Conservation (phyloP, 2,113 vertebrate species). For the Phrynosoma platyrhinos region DNA sequence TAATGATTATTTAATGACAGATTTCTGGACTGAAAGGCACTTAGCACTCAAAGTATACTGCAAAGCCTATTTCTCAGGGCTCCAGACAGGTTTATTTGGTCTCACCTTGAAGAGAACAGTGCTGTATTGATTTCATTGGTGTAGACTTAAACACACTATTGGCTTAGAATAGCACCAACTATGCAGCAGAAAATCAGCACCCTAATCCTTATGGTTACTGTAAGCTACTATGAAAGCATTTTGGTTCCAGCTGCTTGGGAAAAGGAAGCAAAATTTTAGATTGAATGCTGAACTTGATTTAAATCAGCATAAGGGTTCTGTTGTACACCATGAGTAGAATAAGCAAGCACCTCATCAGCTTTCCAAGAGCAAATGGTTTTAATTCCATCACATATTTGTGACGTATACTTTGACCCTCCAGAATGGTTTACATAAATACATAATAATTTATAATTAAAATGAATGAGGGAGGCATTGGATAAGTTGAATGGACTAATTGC, state of each 20-base stretch:
- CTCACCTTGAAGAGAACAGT: conserved; percentile 79
- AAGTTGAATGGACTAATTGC: background rate
- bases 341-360: background rate
- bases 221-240: conserved; percentile 4
- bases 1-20: conserved; percentile 80
- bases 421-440: background rate
- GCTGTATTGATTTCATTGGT: conserved; percentile 76
- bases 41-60: conserved; percentile 74
- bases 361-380: background rate
- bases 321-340: background rate
- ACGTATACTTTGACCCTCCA: background rate
- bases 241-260: conserved; percentile 8
- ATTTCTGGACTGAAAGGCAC: conserved; percentile 76
- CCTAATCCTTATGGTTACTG: conserved; percentile 66
- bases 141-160: conserved; percentile 76
- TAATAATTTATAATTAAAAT: background rate
- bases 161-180: conserved; percentile 74
- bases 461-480: background rate
- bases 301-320: background rate
- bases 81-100: conserved; percentile 80
- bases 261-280: conserved; percentile 27
- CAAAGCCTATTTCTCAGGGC: conserved; percentile 78
- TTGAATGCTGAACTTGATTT: conserved; percentile 16
- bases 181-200: conserved; percentile 64
- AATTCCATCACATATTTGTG: background rate